A percentile compares a stretch with the other conserved stretches of the same genome.
Evolutionary conservation across 2,888 invertebrate genomes (phyloP).

Genomic region (Deilephila elpenor): DNA sequence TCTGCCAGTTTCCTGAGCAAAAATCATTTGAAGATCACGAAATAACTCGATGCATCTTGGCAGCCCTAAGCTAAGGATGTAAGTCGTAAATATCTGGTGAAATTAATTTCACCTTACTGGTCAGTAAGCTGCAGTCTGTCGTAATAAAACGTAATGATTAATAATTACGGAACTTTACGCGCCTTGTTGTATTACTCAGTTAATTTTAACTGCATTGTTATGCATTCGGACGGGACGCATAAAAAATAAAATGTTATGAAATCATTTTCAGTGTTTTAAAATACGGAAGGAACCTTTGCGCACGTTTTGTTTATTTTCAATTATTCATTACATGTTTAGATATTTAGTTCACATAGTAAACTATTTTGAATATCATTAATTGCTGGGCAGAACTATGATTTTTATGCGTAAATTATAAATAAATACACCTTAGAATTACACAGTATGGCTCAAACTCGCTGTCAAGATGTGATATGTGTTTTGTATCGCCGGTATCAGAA

Average conservation of each 20-base stretch:
- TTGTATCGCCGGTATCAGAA: too few relatives aligned
- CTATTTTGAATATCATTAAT: too few relatives aligned
- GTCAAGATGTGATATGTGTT: too few relatives aligned
- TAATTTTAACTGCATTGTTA: constrained; percentile 26
- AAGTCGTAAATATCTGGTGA: constrained; percentile 76
- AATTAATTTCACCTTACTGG: constrained; percentile 79
- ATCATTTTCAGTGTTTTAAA: background rate
- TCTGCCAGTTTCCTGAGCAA: background rate
- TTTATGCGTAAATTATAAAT: background rate
- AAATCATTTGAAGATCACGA: background rate
- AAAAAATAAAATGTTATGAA: constrained; percentile 18
- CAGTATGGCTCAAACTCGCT: too few relatives aligned
- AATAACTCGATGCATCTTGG: background rate
- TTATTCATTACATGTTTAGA: too few relatives aligned
- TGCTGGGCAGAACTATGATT: background rate
- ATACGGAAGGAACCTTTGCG: background rate
- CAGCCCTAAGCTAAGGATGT: constrained; percentile 62
- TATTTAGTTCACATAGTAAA: too few relatives aligned
- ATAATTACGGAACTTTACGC: constrained; percentile 27
- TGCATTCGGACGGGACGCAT: constrained; percentile 13
- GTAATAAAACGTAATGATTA: constrained; percentile 51
- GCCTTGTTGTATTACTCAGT: constrained; percentile 18
- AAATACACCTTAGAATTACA: too few relatives aligned
- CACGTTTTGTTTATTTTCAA: too few relatives aligned
- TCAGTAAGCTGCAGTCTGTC: constrained; percentile 67